phyloP scores from a whole-genome alignment of 2,797 vertebrate genomes.

The Dendrocincla tyrannina region DNA sequence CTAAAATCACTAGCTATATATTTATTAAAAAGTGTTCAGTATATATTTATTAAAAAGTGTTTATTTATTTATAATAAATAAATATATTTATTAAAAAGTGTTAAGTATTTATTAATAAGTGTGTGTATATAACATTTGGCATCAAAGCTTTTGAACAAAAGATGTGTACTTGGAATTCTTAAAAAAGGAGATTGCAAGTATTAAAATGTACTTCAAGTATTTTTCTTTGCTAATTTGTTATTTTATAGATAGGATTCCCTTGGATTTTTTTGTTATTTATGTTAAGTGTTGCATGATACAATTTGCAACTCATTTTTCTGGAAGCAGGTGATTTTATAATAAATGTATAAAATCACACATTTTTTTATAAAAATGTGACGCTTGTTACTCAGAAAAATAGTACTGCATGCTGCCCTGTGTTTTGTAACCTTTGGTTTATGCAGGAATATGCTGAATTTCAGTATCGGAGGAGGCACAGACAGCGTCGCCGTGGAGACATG shows the following conservation, averaged over 20 bases:
- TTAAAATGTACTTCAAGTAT: neutral
- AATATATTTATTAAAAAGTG: neutral
- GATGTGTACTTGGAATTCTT: neutral
- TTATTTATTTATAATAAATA: too few species aligned
- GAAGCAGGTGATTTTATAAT: slow-evolving; percentile 74
- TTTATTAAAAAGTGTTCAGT: neutral
- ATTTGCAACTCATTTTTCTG: slow-evolving; percentile 61
- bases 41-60: neutral
- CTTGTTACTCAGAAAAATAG: slow-evolving; percentile 66
- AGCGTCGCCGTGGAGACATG: slow-evolving; percentile 90
- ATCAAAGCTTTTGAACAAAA: neutral
- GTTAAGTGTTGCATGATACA: slow-evolving; percentile 59
- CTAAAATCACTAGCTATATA: neutral
- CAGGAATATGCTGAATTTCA: slow-evolving; percentile 99
- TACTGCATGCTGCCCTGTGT: slow-evolving; percentile 79
- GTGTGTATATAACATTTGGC: neutral
- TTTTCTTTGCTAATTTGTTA: slow-evolving; percentile 17
- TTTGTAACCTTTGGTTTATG: slow-evolving; percentile 80
- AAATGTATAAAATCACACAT: slow-evolving; percentile 75
- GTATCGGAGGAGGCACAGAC: slow-evolving; percentile 93
- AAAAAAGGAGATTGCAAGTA: slow-evolving; percentile 69
- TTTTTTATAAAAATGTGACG: slow-evolving; percentile 63
- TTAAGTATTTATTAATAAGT: too few species aligned
- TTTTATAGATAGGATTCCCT: slow-evolving; percentile 22
- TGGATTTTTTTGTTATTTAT: neutral